Percentiles rank a stretch among this genome's conserved stretches.
phyloP scores from a whole-genome alignment of 2,888 invertebrate genomes.

The Drosophila maculinotata region DNA sequence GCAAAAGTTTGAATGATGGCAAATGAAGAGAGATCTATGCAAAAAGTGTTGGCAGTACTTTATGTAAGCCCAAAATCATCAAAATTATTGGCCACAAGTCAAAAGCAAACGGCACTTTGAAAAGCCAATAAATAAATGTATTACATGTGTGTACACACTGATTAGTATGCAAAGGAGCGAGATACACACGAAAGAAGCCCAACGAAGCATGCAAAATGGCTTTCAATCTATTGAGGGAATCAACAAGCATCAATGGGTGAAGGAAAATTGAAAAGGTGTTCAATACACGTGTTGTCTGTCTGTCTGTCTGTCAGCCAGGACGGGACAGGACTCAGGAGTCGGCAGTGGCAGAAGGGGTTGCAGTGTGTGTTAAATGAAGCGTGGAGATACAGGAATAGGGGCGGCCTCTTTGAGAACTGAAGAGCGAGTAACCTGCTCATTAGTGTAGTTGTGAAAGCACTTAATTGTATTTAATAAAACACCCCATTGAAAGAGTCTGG shows the following conservation, averaged over 20 bases:
- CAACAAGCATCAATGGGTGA: slow-evolving; percentile 64
- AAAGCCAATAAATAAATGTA: slow-evolving; percentile 45
- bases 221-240: slow-evolving; percentile 59
- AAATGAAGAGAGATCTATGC: slow-evolving; percentile 32
- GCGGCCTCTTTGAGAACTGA: neutral
- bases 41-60: slow-evolving; percentile 27
- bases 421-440: slow-evolving; percentile 32
- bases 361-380: slow-evolving; percentile 50
- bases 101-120: slow-evolving; percentile 32
- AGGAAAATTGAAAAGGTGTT: slow-evolving; percentile 63
- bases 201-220: slow-evolving; percentile 75
- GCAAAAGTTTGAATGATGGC: slow-evolving; percentile 46
- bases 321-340: slow-evolving; percentile 8
- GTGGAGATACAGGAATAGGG: slow-evolving; percentile 23
- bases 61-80: slow-evolving; percentile 39
- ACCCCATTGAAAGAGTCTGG: slow-evolving; percentile 3
- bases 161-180: slow-evolving; percentile 51
- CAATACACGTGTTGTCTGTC: slow-evolving; percentile 64
- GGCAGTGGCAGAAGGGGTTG: slow-evolving; percentile 33
- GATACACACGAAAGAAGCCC: slow-evolving; percentile 27
- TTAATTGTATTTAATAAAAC: slow-evolving; percentile 56
- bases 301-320: slow-evolving; percentile 6
- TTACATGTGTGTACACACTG: slow-evolving; percentile 33
- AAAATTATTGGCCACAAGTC: slow-evolving; percentile 50
- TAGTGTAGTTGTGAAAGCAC: slow-evolving; percentile 43